Evolutionary conservation across 2,113 vertebrate species (phyloP).

Genomic region (Anseranas semipalmata): DNA sequence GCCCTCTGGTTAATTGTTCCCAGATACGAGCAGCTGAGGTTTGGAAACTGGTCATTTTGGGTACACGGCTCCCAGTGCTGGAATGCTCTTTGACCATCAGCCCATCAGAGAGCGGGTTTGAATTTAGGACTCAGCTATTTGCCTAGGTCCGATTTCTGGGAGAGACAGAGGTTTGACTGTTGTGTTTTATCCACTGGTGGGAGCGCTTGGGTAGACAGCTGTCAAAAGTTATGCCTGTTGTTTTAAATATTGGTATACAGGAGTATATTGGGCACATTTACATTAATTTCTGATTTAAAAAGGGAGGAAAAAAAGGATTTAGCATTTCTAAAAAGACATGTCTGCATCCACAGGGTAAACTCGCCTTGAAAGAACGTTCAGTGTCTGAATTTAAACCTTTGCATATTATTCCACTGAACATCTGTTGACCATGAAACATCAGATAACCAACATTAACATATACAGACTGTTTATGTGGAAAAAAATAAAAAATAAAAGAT

Average conservation of each 20-base stretch:
- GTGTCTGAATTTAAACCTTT: constrained; percentile 47
- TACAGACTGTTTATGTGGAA: constrained; percentile 61
- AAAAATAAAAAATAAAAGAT: constrained; percentile 37
- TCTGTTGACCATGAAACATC: constrained; percentile 67
- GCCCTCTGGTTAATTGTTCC: constrained; percentile 54
- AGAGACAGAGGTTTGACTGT: not conserved
- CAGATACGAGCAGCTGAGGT: constrained; percentile 35
- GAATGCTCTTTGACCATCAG: constrained; percentile 37
- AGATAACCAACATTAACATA: constrained; percentile 76
- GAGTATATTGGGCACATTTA: not conserved
- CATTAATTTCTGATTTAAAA: constrained; percentile 29
- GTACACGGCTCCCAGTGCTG: constrained; percentile 45
- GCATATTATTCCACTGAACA: constrained; percentile 53
- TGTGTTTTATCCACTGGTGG: not conserved
- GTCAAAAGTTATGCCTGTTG: not conserved
- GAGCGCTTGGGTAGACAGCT: not conserved
- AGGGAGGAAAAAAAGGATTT: not conserved
- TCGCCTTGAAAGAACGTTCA: constrained; percentile 3
- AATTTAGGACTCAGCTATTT: constrained; percentile 33
- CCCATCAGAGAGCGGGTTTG: not conserved
- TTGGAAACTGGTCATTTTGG: constrained; percentile 45
- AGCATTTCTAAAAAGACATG: not conserved
- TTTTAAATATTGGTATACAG: not conserved
- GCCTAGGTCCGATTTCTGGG: not conserved
- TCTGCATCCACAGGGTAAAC: constrained; percentile 39